These are phyloP conservation scores for Dryocosmus kuriphilus DNA, from an alignment of 2,888 invertebrate genomes.

Conservation along the genomic window DNA sequence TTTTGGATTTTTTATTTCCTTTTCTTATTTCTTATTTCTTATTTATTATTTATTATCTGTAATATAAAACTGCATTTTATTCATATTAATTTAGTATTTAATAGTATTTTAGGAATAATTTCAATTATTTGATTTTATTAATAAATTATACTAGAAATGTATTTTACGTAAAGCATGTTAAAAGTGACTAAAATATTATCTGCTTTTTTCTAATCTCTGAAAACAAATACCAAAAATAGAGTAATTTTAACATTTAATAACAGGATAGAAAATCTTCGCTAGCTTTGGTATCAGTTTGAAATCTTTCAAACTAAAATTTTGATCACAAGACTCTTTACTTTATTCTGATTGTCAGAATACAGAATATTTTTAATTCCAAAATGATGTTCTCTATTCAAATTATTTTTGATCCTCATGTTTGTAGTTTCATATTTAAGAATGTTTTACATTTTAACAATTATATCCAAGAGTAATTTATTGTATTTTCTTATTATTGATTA, in stretches of 20 bases:
- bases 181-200: not conserved
- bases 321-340: not conserved
- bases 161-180: not conserved
- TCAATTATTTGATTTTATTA: not conserved
- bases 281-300: too few species aligned
- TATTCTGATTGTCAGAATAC: too few species aligned
- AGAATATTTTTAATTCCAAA: too few species aligned
- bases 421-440: not conserved
- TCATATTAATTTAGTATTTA: not conserved
- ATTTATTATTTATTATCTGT: not conserved
- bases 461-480: not conserved
- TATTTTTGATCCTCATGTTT: too few species aligned
- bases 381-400: too few species aligned
- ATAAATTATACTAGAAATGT: not conserved
- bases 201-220: not conserved
- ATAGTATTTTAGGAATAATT: not conserved
- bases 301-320: not conserved
- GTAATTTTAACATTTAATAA: not conserved
- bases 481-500: not conserved
- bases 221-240: too few species aligned
- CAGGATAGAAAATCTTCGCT: too few species aligned
- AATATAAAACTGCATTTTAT: not conserved
- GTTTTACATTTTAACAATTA: not conserved
- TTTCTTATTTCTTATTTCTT: slow-evolving; percentile 9
- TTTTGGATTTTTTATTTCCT: not conserved